These are phyloP conservation scores for Chelonoidis abingdonii DNA, from an alignment of 2,113 vertebrate genomes.

Conservation along the genomic window DNA sequence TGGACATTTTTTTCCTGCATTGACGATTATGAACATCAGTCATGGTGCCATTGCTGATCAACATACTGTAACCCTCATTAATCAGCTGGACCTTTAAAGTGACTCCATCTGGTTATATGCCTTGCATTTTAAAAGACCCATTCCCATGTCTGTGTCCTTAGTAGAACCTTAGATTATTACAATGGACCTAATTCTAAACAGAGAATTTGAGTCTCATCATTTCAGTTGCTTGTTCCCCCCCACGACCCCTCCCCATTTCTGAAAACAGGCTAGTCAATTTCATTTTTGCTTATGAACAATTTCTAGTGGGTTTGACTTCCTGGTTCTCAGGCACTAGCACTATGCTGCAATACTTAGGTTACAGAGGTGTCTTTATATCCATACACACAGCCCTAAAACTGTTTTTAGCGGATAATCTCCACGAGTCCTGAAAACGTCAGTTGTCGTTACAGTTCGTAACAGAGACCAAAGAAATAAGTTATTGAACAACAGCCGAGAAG, in stretches of 20 bases:
- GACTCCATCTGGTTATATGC: background rate
- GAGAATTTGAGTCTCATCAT: background rate
- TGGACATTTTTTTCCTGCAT: background rate
- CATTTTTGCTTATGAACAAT: background rate
- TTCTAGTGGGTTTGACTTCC: background rate
- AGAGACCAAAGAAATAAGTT: background rate
- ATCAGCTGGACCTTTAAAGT: rapidly evolving
- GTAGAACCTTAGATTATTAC: background rate
- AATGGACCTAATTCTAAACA: too few species aligned
- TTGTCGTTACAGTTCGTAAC: slow-evolving; percentile 19
- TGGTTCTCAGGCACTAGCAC: background rate
- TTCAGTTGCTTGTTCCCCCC: background rate
- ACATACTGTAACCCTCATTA: background rate
- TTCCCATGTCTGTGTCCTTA: background rate
- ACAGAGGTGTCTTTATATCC: background rate
- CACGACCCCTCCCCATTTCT: background rate
- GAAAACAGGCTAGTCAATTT: background rate
- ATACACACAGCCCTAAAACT: background rate
- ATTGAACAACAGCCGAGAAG: slow-evolving; percentile 18
- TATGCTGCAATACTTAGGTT: background rate
- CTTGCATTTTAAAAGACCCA: background rate
- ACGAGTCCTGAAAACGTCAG: background rate
- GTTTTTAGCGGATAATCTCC: background rate
- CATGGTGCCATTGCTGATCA: background rate
- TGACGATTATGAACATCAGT: background rate